Conservation (phyloP, 2,797 vertebrate species). For the Sebastes paucispinis region DNA sequence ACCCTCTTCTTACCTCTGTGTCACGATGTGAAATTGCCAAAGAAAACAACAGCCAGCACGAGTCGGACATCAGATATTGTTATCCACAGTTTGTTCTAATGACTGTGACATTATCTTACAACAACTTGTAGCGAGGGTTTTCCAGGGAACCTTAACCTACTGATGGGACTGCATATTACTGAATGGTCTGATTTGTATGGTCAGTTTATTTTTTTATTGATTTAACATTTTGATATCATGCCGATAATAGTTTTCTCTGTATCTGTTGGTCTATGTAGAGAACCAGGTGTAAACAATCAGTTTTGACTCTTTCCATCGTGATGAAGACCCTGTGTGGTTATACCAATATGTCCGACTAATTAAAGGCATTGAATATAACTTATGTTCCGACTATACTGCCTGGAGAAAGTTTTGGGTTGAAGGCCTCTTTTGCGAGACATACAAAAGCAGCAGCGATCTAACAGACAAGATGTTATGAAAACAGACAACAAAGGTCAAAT, state of each 20-base stretch:
- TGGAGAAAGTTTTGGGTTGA: neutral
- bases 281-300: neutral
- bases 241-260: neutral
- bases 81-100: neutral
- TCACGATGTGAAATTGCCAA: conserved; percentile 33
- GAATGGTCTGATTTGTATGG: neutral
- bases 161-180: neutral
- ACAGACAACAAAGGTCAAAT: neutral
- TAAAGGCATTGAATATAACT: neutral
- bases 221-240: neutral
- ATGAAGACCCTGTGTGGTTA: neutral
- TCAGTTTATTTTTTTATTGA: neutral
- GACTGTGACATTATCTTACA: neutral
- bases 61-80: conserved; percentile 10
- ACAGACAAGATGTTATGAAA: neutral
- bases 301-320: neutral
- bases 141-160: neutral
- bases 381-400: neutral
- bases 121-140: neutral
- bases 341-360: neutral
- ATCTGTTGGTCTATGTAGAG: neutral
- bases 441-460: neutral
- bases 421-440: neutral
- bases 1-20: conserved; percentile 35
- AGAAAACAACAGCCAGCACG: conserved; percentile 12